Conservation (phyloP, 2,113 vertebrate species). For the Chloropsis hardwickii region DNA sequence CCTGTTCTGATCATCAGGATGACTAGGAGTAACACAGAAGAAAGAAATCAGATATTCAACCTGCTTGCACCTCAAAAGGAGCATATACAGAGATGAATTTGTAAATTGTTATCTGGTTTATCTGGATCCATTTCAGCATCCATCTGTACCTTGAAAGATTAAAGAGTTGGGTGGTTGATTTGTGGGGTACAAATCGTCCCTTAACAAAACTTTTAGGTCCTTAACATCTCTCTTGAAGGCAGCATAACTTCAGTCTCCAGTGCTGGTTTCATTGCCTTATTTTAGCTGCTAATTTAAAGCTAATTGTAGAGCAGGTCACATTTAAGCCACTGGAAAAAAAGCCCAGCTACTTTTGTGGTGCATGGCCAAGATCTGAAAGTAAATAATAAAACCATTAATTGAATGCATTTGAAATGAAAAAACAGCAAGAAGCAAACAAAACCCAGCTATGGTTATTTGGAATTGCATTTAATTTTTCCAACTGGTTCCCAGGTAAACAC, state of each 20-base stretch:
- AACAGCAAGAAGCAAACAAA: neutral
- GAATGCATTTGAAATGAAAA: neutral
- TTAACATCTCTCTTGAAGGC: neutral
- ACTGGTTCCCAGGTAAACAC: neutral
- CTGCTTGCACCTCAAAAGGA: neutral
- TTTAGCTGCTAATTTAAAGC: neutral
- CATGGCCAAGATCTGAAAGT: neutral
- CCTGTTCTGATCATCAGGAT: neutral
- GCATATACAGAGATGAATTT: neutral
- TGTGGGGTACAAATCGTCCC: neutral
- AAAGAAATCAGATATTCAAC: neutral
- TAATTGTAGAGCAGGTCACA: neutral
- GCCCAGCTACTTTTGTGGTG: neutral
- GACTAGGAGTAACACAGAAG: neutral
- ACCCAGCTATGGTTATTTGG: neutral
- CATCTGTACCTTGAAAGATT: neutral
- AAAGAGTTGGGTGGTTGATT: neutral
- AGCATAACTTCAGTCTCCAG: neutral
- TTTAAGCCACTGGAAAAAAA: neutral
- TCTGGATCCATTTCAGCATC: neutral
- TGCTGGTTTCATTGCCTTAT: neutral
- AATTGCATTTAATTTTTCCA: neutral
- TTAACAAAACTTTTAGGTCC: neutral
- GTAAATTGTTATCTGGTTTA: neutral
- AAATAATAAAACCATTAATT: constrained; percentile 4